A percentile compares a stretch with the other conserved stretches of the same genome.
Conservation (phyloP, 1,140 invertebrate species). For the Musca domestica region DNA sequence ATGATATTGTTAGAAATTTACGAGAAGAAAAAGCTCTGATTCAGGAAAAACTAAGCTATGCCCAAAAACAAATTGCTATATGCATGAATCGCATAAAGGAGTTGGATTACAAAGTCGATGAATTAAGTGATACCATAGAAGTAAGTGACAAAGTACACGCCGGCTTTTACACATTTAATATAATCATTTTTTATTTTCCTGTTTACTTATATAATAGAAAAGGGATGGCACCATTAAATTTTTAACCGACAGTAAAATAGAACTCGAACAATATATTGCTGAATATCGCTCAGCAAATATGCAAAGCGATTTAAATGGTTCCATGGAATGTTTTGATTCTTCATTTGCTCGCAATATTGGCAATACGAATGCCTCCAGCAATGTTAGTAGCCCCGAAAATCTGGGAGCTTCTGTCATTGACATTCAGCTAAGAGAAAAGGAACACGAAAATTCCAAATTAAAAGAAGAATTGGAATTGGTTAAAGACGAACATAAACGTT, state of each 20-base stretch:
- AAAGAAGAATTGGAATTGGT: conserved; percentile 27
- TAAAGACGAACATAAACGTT: conserved; percentile 15
- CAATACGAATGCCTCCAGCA: conserved; percentile 22
- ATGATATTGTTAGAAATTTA: conserved; percentile 8
- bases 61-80: conserved; percentile 28
- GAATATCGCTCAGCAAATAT: conserved; percentile 35
- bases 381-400: conserved; percentile 40
- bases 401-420: conserved; percentile 43
- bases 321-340: conserved; percentile 37
- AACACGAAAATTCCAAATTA: conserved; percentile 41
- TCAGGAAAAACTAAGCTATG: conserved; percentile 29
- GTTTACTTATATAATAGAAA: not conserved
- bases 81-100: conserved; percentile 34
- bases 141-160: not conserved
- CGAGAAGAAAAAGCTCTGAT: conserved; percentile 25
- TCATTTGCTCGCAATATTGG: conserved; percentile 28
- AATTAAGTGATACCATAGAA: not conserved
- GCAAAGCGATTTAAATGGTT: conserved; percentile 34
- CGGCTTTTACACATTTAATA: not conserved
- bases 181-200: not conserved
- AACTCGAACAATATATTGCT: conserved; percentile 40
- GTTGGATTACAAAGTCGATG: conserved; percentile 32
- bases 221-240: conserved; percentile 27
- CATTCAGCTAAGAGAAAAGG: conserved; percentile 45
- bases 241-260: conserved; percentile 35